phyloP scores from a whole-genome alignment of 1,140 invertebrate genomes.

The Andrena cerasifolii region DNA sequence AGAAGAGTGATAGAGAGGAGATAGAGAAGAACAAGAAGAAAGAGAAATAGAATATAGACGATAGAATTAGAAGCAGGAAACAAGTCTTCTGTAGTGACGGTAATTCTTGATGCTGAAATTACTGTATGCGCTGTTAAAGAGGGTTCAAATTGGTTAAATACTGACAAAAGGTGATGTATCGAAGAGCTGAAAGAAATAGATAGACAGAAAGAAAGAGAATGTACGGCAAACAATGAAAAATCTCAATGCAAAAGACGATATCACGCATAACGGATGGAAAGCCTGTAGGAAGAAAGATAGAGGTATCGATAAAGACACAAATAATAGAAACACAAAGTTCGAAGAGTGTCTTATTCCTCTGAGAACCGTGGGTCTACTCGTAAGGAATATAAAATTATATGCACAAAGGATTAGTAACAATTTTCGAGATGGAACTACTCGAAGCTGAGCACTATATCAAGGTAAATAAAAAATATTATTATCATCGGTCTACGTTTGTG shows the following conservation, averaged over 20 bases:
- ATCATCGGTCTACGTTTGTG: no score
- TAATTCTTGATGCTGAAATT: conserved; percentile 62
- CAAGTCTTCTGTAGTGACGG: conserved; percentile 43
- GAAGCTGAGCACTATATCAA: no score
- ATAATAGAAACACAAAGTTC: conserved; percentile 25
- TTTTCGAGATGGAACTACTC: no score
- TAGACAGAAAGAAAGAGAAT: conserved; percentile 58
- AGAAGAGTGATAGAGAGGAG: conserved; percentile 50
- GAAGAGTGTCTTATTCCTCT: conserved; percentile 17
- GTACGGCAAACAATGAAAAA: conserved; percentile 63
- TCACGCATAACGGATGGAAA: conserved; percentile 7
- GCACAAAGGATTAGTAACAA: neutral
- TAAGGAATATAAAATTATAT: neutral
- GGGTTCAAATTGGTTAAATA: conserved; percentile 55
- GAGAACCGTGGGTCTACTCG: neutral
- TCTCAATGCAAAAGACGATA: conserved; percentile 27
- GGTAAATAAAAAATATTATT: no score
- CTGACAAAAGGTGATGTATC: conserved; percentile 38
- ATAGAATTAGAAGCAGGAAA: conserved; percentile 21
- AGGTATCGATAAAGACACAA: conserved; percentile 8
- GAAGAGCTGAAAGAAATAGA: conserved; percentile 63
- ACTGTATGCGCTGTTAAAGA: conserved; percentile 59
- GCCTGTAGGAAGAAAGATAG: neutral
- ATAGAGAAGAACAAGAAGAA: conserved; percentile 26
- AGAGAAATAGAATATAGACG: conserved; percentile 45